Base-by-base conservation (phyloP, 2,797 vertebrate species). In the Gallirallus australis region DNA sequence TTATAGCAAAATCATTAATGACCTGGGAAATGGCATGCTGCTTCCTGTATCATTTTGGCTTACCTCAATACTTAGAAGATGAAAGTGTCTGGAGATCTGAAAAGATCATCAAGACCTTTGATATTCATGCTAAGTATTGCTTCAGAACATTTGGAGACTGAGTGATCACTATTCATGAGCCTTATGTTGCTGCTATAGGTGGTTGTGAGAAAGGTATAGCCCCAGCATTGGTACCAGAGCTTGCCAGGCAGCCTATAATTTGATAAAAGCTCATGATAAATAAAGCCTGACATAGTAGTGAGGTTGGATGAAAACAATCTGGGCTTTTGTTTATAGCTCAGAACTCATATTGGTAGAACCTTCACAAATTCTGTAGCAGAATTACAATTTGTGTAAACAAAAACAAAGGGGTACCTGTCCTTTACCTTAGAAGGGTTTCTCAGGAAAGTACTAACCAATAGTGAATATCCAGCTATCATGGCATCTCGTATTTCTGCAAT, bases 1-100 rank as follows among this genome's bases (percentile, higher is more conserved):
- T 96, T 99, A 98, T 91, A 98, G 98, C 96, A 98, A 98, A 97
- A 97, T 98, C 59, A 98, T 99, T 57, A 89, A 98, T 48, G 98
- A 98, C 42, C 95, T 98, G 73, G 94, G 91, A 87, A 98, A 97
- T 75, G 57, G 56, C 9, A 95, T 99, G 5, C 97, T 75, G 2
- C 98, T 99, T 10, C 0, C 93, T 98, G 31, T 98, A 98, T 96
- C 98, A 98, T 94, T 99, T 99, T 76, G 98, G 98, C 90, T 97
- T 99, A 86, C 98, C 98, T 89, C 98, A 99, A 91, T 96, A 96
- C 61, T 97, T 99, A 61, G 98, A 99, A 97, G 98, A 98, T 73
- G 90, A 86, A 92, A 98, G 98, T 14, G 98, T 98, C 21, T 99
- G 98, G 98, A 97, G 96, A 80, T 98, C 97, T 37, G 73, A 97